Evolutionary conservation across 2,888 invertebrate species (phyloP), one percentile per base, ranked within the genome.

Genomic region (Drosophila borealis): DNA sequence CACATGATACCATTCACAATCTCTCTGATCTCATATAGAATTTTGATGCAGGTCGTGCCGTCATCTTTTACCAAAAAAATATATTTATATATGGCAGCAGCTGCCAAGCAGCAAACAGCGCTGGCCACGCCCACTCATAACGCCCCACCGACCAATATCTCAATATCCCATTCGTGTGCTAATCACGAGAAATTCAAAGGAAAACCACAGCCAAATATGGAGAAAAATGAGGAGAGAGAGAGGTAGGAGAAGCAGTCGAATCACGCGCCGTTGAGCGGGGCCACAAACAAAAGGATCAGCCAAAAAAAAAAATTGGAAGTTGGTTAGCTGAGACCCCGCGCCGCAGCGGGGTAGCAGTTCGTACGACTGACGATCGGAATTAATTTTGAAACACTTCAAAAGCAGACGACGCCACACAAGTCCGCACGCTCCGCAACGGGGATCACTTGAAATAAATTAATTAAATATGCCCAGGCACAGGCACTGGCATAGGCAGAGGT

Each of bases 331-430:
- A 6, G 73, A 69, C 74, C 87, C 79, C 61, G 11, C n/a, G 37
- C 42, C 37, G 37, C 64, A 37, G 89, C 75, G 76, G 89, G 70
- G 57, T 70, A 46, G 44, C 57, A 50, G 51, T 53, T 55, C 67
- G 63, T 57, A 49, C 48, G 63, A 64, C 87, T 88, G 89, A 87
- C 87, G 85, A 80, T 86, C 77, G 71, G 86, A 90, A 90, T 90
- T 90, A 89, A 89, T 89, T 88, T 81, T 74, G 85, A 89, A 89
- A 90, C 90, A 90, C 89, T 89, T 90, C 87, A 88, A 87, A 70
- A 70, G 69, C 72, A 61, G 72, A 56, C 64, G 80, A 79, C 73
- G 77, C 73, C 79, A 70, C 37, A 34, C 29, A 29, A 60, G 61
- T 49, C 72, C 74, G 76, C 76, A 69, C 76, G 67, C 74, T 74